Evolutionary conservation across 2,888 invertebrate species (phyloP).

Genomic region (Tanytarsus gracilentus): DNA sequence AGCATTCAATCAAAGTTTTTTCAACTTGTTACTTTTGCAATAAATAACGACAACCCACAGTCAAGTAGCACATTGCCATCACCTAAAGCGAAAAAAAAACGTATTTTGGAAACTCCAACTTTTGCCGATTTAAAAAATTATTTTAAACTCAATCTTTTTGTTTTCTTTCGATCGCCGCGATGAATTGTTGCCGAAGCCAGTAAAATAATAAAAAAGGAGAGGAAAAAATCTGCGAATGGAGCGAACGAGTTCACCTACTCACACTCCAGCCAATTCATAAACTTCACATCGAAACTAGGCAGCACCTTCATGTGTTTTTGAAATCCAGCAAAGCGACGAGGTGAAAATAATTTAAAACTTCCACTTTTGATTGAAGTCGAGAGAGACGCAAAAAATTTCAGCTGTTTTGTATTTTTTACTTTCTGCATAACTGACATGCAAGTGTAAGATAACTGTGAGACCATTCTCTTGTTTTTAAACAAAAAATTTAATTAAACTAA

Average conservation of each 20-base stretch:
- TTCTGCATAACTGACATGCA: slow-evolving; percentile 5
- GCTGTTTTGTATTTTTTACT: slow-evolving; percentile 27
- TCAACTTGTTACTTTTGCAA: too few species aligned
- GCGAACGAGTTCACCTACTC: slow-evolving; percentile 28
- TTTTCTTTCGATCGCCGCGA: too few species aligned
- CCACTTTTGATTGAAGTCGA: background rate
- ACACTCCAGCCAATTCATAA: background rate
- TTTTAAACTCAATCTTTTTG: too few species aligned
- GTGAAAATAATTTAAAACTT: slow-evolving; percentile 5
- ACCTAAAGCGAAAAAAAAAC: slow-evolving; percentile 1
- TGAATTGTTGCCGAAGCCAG: background rate
- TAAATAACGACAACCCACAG: slow-evolving; percentile 10
- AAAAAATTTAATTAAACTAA: too few species aligned
- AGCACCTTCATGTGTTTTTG: background rate
- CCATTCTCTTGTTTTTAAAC: slow-evolving; percentile 7
- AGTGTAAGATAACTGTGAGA: background rate
- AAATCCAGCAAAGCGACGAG: slow-evolving; percentile 3
- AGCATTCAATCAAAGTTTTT: too few species aligned
- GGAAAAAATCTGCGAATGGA: slow-evolving; percentile 15
- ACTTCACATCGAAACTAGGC: background rate
- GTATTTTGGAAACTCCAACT: slow-evolving; percentile 27
- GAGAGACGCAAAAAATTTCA: slow-evolving; percentile 5
- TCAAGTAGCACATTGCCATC: background rate
- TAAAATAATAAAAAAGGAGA: slow-evolving; percentile 13
- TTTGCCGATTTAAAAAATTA: background rate